These are phyloP conservation scores for Halyomorpha halys DNA, from an alignment of 1,140 invertebrate species.

Conservation along the genomic window DNA sequence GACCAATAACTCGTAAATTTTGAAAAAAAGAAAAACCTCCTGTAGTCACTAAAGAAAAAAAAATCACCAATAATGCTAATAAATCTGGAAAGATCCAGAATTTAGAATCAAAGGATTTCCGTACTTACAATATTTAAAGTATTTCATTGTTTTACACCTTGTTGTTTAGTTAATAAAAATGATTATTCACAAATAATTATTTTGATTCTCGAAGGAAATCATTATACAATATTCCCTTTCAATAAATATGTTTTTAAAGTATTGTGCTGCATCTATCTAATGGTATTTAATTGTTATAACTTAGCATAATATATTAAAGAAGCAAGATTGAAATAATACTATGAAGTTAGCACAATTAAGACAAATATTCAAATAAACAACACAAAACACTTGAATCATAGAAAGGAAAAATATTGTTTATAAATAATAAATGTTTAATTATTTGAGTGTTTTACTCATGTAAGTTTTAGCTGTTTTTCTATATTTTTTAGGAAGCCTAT, in stretches of 20 bases:
- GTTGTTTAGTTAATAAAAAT: too few relatives aligned
- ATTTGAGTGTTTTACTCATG: conserved; percentile 19
- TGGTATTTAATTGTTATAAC: background rate
- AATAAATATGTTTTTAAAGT: background rate
- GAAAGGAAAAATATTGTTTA: background rate
- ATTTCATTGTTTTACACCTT: too few relatives aligned
- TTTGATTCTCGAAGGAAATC: too few relatives aligned
- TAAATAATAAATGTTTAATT: background rate
- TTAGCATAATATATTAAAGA: background rate
- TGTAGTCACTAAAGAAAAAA: too few relatives aligned
- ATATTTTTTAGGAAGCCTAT: background rate
- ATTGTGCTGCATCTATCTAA: background rate
- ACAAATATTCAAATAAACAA: background rate
- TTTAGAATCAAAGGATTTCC: too few relatives aligned
- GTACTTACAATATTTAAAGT: too few relatives aligned
- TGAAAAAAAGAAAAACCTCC: too few relatives aligned
- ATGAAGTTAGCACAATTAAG: background rate
- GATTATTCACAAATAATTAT: too few relatives aligned
- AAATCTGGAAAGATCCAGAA: too few relatives aligned
- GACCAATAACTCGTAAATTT: too few relatives aligned
- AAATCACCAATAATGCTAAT: too few relatives aligned
- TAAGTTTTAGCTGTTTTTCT: conserved; percentile 21
- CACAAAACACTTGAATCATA: background rate
- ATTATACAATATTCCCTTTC: background rate
- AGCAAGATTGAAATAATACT: background rate